A percentile compares a stretch with the other conserved stretches of the same genome.
These are phyloP conservation scores for Zaprionus capensis DNA, from an alignment of 1,140 invertebrate genomes.

Conservation along the genomic window DNA sequence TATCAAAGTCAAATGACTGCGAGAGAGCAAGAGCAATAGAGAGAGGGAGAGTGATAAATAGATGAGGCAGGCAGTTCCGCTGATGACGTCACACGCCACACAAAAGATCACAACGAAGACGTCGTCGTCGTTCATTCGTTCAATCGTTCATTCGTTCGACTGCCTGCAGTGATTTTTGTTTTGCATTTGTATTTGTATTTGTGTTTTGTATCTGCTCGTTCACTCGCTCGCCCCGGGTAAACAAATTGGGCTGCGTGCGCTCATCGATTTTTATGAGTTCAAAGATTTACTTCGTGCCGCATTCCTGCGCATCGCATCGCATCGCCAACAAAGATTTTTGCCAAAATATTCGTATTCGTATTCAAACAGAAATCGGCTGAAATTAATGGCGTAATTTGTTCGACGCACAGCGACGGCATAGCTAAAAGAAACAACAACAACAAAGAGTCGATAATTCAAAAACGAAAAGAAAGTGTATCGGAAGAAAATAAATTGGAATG, in stretches of 20 bases:
- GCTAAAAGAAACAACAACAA: conserved; percentile 29
- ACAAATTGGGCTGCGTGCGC: conserved; percentile 74
- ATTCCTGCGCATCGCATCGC: conserved; percentile 55
- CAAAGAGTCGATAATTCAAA: conserved; percentile 34
- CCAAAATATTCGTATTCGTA: conserved; percentile 32
- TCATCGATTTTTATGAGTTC: conserved; percentile 83
- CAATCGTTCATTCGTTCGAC: conserved; percentile 26
- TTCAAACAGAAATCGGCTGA: conserved; percentile 52
- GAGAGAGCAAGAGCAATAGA: not conserved
- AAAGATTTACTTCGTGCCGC: conserved; percentile 79
- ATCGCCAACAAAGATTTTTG: conserved; percentile 42
- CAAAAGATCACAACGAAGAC: conserved; percentile 50
- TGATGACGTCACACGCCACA: conserved; percentile 47
- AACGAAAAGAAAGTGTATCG: conserved; percentile 40
- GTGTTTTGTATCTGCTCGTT: not conserved
- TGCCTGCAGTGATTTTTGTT: conserved; percentile 1
- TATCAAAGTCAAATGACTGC: conserved; percentile 38
- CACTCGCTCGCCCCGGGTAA: conserved; percentile 53
- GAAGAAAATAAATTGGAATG: conserved; percentile 17
- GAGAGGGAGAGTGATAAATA: not conserved
- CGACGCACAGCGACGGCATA: conserved; percentile 35
- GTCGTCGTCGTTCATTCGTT: conserved; percentile 50
- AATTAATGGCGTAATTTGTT: conserved; percentile 78
- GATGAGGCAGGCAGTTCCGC: not conserved
- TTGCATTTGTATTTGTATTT: conserved; percentile 32